Evolutionary conservation across 2,888 invertebrate genomes (phyloP), one percentile per base, ranked within the genome.

Genomic region (Drosophila niveifrons): DNA sequence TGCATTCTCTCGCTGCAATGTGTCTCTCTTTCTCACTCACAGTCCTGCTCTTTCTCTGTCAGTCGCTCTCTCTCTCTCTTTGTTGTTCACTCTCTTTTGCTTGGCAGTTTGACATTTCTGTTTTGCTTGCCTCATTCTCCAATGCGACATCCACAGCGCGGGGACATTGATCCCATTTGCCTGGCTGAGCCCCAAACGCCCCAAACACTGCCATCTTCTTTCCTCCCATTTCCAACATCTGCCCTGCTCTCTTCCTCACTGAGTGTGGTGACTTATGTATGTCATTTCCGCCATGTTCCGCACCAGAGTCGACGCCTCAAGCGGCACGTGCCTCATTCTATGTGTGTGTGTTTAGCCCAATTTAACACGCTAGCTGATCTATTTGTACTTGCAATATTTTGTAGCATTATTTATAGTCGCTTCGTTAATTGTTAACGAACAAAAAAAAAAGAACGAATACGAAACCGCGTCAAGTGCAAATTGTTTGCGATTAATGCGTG

Each of bases 161-260:
- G 83, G 84, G 87, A 89, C 84, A 85, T 89, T 89, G 84, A 81
- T 89, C 89, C 84, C 84, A 81, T 87, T 85, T 66, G 61, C 53
- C 53, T 53, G 43, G 47, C 52, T 59, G 52, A 17, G 41, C 56
- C 34, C 48, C 46, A 63, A 28, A 23, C 51, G 41, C 11, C 34
- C 43, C 41, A n/a, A n/a, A n/a, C n/a, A 17, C 23, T 50, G 43
- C 15, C 48, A 15, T 28, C 28, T 2, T 28, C 23, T 8, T 29
- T 13, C n/a, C 18, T 23, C 53, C 8, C 13, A 4, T 11, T 31
- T 13, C 11, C n/a, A n/a, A n/a, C n/a, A n/a, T n/a, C n/a, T 29
- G 29, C 17, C 2, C 15, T 9, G 36, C n/a, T n/a, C 17, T 7
- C 53, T 28, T 9, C 36, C 39, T 9, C 15, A 7, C 34, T 4